phyloP scores from a whole-genome alignment of 2,113 vertebrate genomes.

The Periophthalmodon schlosseri region DNA sequence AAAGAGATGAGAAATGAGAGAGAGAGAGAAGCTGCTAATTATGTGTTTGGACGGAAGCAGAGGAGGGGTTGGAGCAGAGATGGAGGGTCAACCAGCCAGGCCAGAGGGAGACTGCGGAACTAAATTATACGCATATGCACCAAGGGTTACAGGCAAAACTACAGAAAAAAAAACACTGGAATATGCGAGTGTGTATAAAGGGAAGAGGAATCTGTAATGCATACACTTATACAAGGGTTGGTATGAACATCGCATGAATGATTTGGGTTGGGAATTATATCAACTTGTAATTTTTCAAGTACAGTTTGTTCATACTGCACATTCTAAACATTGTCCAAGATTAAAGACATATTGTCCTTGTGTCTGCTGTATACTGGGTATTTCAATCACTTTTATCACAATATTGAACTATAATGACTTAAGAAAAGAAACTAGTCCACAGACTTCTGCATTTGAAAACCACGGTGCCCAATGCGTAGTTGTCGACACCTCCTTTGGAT shows the following conservation, averaged over 20 bases:
- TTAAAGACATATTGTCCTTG: background rate
- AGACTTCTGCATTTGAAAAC: too few species aligned
- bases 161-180: background rate
- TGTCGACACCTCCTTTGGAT: too few species aligned
- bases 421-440: too few species aligned
- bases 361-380: too few species aligned
- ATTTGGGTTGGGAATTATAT: background rate
- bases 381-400: too few species aligned
- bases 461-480: too few species aligned
- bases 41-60: slow-evolving; percentile 23
- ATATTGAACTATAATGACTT: too few species aligned
- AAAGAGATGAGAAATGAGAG: slow-evolving; percentile 14
- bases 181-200: background rate
- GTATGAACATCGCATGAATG: background rate
- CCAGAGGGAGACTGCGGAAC: background rate
- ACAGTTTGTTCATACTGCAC: background rate
- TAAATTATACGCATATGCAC: background rate
- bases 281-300: too few species aligned
- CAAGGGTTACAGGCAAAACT: background rate
- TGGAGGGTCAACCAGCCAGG: slow-evolving; percentile 9
- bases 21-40: slow-evolving; percentile 7
- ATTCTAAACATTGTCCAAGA: background rate
- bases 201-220: background rate
- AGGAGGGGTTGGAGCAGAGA: slow-evolving; percentile 27
- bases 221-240: background rate